phyloP scores from a whole-genome alignment of 2,797 vertebrate species.

The Hydrocynus forskahlii region DNA sequence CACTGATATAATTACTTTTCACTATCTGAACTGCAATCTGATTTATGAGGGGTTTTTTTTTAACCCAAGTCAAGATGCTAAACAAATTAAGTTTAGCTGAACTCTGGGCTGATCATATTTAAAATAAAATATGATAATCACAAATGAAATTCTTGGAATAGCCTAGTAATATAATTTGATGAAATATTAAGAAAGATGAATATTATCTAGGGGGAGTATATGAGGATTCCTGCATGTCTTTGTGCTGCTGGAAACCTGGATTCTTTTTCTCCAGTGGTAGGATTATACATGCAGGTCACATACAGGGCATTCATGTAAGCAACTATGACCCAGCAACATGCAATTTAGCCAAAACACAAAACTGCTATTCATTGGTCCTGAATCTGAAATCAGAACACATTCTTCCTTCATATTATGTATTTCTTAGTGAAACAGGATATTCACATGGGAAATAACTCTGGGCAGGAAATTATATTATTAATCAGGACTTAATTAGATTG shows the following conservation, averaged over 20 bases:
- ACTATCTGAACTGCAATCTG: background rate
- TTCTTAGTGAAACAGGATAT: no score
- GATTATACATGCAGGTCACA: background rate
- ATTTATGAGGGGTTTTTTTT: slow-evolving; percentile 18
- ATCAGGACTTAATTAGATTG: no score
- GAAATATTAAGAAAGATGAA: slow-evolving; percentile 29
- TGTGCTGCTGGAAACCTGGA: background rate
- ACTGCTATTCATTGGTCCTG: no score
- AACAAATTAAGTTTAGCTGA: slow-evolving; percentile 24
- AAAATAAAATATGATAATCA: slow-evolving; percentile 26
- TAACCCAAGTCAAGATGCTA: slow-evolving; percentile 16
- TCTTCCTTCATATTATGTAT: no score
- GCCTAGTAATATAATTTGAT: slow-evolving; percentile 29
- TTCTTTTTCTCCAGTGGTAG: background rate
- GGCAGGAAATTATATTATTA: no score
- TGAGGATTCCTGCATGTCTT: background rate
- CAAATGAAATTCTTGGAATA: slow-evolving; percentile 34
- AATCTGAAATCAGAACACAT: no score
- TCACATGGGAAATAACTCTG: no score
- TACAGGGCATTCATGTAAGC: background rate
- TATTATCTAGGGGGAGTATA: background rate
- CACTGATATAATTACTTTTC: slow-evolving; percentile 5
- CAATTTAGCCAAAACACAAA: background rate
- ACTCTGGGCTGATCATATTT: slow-evolving; percentile 3
- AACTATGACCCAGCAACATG: background rate